phyloP scores from a whole-genome alignment of 2,113 vertebrate species.

The Synchiropus splendidus region DNA sequence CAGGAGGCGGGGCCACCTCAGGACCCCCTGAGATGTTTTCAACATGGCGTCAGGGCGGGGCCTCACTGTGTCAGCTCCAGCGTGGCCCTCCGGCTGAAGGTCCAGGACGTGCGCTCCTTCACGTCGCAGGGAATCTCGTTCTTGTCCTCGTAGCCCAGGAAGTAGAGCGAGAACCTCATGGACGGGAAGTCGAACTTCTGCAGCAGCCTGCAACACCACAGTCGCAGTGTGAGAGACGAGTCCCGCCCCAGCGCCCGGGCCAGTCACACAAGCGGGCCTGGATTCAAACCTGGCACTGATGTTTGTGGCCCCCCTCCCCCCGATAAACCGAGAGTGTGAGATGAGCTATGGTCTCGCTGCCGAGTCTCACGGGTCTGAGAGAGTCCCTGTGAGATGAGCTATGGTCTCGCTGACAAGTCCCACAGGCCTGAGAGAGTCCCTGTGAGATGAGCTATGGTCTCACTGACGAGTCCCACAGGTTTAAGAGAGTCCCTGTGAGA shows the following conservation, averaged over 20 bases:
- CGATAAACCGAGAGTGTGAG: no score
- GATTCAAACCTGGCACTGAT: no score
- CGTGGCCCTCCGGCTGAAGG: constrained; percentile 86
- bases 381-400: not conserved
- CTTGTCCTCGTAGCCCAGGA: constrained; percentile 91
- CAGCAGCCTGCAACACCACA: constrained; percentile 73
- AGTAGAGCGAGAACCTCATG: constrained; percentile 93
- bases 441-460: not conserved
- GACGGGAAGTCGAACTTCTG: constrained; percentile 91
- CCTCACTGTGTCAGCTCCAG: constrained; percentile 82
- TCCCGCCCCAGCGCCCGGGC: not conserved
- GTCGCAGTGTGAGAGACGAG: not conserved
- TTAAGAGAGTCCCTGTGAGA: not conserved
- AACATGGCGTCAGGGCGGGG: not conserved
- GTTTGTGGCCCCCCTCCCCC: no score
- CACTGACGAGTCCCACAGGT: not conserved
- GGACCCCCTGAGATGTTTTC: not conserved
- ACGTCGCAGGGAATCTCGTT: constrained; percentile 81
- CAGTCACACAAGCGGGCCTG: not conserved
- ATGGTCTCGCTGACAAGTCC: not conserved
- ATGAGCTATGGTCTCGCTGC: not conserved
- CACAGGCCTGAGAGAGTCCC: not conserved
- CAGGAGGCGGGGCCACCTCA: no score
- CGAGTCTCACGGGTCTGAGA: not conserved
- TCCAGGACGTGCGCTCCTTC: constrained; percentile 77